phyloP scores from a whole-genome alignment of 1,140 invertebrate species.

The Calephelis nemesis region DNA sequence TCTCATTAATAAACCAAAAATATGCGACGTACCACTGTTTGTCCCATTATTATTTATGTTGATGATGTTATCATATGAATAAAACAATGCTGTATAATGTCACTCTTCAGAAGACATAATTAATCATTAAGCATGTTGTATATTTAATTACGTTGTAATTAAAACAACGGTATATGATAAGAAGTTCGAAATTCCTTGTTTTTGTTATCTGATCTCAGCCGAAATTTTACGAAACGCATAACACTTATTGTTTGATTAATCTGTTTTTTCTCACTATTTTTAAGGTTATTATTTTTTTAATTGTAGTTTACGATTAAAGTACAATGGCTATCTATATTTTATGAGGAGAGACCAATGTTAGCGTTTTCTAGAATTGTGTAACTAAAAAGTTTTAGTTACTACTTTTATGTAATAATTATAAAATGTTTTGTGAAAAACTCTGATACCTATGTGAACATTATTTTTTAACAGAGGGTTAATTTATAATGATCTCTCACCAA shows the following conservation, averaged over 20 bases:
- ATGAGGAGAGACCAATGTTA: too few relatives aligned
- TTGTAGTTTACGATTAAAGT: too few relatives aligned
- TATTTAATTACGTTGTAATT: constrained; percentile 10
- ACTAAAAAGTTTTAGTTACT: too few relatives aligned
- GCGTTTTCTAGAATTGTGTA: too few relatives aligned
- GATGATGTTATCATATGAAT: constrained; percentile 18
- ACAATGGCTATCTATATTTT: too few relatives aligned
- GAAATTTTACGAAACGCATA: constrained; percentile 11
- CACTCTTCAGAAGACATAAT: constrained; percentile 9
- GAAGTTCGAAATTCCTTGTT: constrained; percentile 16
- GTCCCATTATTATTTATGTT: constrained; percentile 19
- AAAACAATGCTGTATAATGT: constrained; percentile 13
- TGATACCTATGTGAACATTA: too few relatives aligned
- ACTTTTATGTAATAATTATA: too few relatives aligned
- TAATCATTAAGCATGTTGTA: constrained; percentile 13
- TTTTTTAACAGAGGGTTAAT: too few relatives aligned
- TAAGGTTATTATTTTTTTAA: too few relatives aligned
- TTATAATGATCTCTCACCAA: too few relatives aligned
- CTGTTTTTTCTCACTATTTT: too few relatives aligned
- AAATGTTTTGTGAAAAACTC: too few relatives aligned
- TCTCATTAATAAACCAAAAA: constrained; percentile 19
- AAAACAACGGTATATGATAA: constrained; percentile 2
- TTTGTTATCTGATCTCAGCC: constrained; percentile 9
- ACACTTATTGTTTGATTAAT: background rate
- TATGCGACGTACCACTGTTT: constrained; percentile 7